A percentile compares a stretch with the other conserved stretches of the same genome.
Conservation (phyloP, 2,797 vertebrate species). For the Rhynchotus rufescens region DNA sequence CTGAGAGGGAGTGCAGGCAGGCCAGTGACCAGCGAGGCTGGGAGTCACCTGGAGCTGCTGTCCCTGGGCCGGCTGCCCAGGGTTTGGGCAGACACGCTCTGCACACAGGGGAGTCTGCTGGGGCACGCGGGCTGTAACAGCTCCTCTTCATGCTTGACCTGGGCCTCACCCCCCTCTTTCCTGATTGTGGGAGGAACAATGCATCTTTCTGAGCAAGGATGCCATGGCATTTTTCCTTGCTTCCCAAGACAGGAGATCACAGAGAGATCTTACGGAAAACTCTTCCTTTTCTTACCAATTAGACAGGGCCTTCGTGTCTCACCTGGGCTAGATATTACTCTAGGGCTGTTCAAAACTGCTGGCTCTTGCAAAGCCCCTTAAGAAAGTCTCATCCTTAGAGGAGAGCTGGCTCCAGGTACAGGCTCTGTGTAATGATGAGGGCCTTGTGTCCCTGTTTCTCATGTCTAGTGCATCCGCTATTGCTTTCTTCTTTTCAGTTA, state of each 20-base stretch:
- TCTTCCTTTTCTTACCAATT: not conserved
- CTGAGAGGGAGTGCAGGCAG: not conserved
- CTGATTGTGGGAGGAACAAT: not conserved
- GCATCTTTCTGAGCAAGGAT: not conserved
- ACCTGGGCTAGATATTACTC: not conserved
- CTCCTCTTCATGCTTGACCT: constrained; percentile 43
- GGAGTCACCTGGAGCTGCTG: constrained; percentile 33
- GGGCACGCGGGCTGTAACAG: not conserved
- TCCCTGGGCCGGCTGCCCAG: not conserved
- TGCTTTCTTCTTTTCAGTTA: not conserved
- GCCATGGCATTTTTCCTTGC: not conserved
- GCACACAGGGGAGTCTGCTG: not conserved
- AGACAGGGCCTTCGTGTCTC: not conserved
- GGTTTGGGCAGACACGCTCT: not conserved
- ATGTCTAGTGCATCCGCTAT: not conserved
- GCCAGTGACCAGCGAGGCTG: not conserved
- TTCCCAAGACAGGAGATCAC: constrained; percentile 1
- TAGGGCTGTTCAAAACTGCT: not conserved
- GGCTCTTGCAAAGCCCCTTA: not conserved
- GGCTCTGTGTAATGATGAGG: not conserved
- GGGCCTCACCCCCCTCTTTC: not conserved
- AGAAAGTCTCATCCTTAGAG: not conserved
- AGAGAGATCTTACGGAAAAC: not conserved
- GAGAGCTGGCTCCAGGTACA: not conserved
- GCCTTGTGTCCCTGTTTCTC: not conserved